phyloP scores from a whole-genome alignment of 2,797 vertebrate species.

The Decapterus maruadsi region DNA sequence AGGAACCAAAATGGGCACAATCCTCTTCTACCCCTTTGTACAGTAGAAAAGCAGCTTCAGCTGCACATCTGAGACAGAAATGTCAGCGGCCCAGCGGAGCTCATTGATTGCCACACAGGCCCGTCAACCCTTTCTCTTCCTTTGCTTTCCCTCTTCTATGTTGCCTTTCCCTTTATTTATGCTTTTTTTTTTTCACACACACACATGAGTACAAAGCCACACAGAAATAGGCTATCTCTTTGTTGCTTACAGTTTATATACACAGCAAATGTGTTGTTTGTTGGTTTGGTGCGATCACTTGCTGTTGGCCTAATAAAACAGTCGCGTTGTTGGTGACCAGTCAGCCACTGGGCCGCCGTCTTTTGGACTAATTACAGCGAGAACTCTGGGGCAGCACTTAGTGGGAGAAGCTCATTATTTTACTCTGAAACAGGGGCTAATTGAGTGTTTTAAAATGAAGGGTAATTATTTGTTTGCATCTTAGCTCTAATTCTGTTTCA shows the following conservation, averaged over 20 bases:
- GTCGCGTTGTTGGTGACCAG: constrained; percentile 42
- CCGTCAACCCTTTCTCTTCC: constrained; percentile 22
- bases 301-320: constrained; percentile 43
- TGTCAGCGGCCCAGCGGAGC: constrained; percentile 58
- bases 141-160: constrained; percentile 15
- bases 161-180: constrained; percentile 38
- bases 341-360: constrained; percentile 56
- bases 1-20: constrained; percentile 21
- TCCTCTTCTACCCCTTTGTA: constrained; percentile 25
- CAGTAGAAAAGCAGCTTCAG: constrained; percentile 34
- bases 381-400: constrained; percentile 61
- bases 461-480: constrained; percentile 81
- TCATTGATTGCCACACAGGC: constrained; percentile 65
- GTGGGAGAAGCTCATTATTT: constrained; percentile 73
- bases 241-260: constrained; percentile 18
- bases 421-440: constrained; percentile 73
- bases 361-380: constrained; percentile 72
- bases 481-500: constrained; percentile 60
- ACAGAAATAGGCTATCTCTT: constrained; percentile 21
- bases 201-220: constrained; percentile 5
- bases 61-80: constrained; percentile 58
- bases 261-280: constrained; percentile 24
- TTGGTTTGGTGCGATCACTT: constrained; percentile 13
- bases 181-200: constrained; percentile 27
- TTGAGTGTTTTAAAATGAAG: constrained; percentile 78